These are phyloP conservation scores for Schizotus pectinicornis DNA, from an alignment of 2,888 invertebrate species.

Conservation along the genomic window DNA sequence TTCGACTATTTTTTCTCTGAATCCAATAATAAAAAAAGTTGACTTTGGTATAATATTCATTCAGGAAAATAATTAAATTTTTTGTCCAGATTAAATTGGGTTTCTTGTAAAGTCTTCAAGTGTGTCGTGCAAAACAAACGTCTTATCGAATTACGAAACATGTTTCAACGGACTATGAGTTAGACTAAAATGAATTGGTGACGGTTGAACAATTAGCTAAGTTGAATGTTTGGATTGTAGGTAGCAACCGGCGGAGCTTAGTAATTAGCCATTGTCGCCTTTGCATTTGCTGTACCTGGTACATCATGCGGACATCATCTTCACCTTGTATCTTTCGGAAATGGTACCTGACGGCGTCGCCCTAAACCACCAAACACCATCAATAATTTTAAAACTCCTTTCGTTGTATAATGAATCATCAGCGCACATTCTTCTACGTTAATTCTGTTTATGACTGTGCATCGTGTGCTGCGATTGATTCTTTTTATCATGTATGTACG, in stretches of 20 bases:
- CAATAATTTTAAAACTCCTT: conserved; percentile 25
- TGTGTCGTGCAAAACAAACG: too few relatives aligned
- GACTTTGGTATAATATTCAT: too few relatives aligned
- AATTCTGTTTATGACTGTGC: conserved; percentile 21
- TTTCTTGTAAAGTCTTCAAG: too few relatives aligned
- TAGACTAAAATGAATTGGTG: not conserved
- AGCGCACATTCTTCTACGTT: conserved; percentile 24
- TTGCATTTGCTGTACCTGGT: conserved; percentile 58
- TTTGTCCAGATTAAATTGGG: too few relatives aligned
- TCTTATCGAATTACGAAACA: too few relatives aligned
- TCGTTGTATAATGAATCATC: conserved; percentile 18
- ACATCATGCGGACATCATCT: conserved; percentile 47
- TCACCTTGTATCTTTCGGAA: conserved; percentile 40
- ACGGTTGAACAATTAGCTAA: too few relatives aligned
- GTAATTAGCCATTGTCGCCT: conserved; percentile 59
- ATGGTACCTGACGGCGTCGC: conserved; percentile 40
- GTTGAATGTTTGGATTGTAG: conserved; percentile 38
- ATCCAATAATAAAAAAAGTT: too few relatives aligned
- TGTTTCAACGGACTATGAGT: too few relatives aligned
- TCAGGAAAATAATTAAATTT: too few relatives aligned
- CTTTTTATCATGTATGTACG: conserved; percentile 26
- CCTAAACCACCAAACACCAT: conserved; percentile 35
- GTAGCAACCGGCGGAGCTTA: conserved; percentile 55
- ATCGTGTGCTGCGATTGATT: conserved; percentile 19
- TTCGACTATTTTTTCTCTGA: too few relatives aligned